Base-by-base conservation (phyloP, 2,888 invertebrate genomes). In the Byasa hedistus region DNA sequence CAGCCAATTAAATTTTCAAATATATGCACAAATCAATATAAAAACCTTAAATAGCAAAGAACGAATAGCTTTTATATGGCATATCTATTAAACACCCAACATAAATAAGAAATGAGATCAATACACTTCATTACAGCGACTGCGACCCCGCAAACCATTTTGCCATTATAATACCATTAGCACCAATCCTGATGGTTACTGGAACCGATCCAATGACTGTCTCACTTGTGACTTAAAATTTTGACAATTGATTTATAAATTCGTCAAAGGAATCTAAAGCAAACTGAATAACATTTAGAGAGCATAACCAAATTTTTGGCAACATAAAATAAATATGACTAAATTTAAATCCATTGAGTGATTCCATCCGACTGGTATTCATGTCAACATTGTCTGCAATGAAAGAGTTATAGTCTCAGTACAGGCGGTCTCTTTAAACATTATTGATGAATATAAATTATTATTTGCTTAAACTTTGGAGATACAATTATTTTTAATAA, bases 81-180 rank as follows among this genome's bases (percentile, higher is more conserved):
- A 86, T 86, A 85, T 81, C 81, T 79, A 83, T 83, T 81, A 80
- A 74, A 79, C 79, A 81, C 82, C 81, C 83, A 79, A 82, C 77
- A 86, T 87, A 86, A 87, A 87, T 86, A 84, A 84, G 79, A 84
- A 81, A 88, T 89, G 90, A 89, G 89, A 89, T 89, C 89, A 89
- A 85, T 85, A 85, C 84, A 84, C 79, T 82, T 76, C 71, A 76
- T 78, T 75, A 66, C 61, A 67, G 56, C 36, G 58, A 54, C 57
- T 68, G 66, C 57, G 62, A 62, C 64, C 48, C 57, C 57, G 39
- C n/a, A 57, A 17, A 56, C 32, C 48, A 22, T n/a, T 57, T 52
- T 61, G 32, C 48, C 62, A 19, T 17, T 48, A 17, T 56, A 61
- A 59, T 61, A 63, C 44, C 22, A 67, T 59, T 68, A 73, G 74